Conservation (phyloP, 2,888 invertebrate genomes). For the Salpingus planirostris region DNA sequence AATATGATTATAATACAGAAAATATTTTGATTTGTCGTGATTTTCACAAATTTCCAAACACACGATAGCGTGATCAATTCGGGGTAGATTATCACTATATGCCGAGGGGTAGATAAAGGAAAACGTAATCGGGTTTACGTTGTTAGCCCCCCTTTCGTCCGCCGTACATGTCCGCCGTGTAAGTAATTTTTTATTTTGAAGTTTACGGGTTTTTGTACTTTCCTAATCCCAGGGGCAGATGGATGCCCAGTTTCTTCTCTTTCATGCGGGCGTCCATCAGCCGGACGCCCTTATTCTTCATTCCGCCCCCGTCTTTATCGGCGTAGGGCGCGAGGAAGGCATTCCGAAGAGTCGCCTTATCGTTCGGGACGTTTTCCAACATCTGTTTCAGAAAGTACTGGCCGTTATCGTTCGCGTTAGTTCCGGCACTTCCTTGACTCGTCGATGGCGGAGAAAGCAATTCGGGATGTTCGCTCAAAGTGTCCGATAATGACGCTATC, state of each 20-base stretch:
- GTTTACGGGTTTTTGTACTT: constrained; percentile 26
- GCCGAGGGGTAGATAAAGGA: too few species aligned
- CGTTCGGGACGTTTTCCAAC: constrained; percentile 43
- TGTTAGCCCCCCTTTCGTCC: too few species aligned
- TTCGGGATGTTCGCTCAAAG: constrained; percentile 64
- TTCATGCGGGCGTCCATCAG: constrained; percentile 26
- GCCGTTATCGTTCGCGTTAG: constrained; percentile 20
- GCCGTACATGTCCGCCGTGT: too few species aligned
- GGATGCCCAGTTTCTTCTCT: constrained; percentile 33
- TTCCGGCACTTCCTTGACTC: not conserved
- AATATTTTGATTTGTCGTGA: too few species aligned
- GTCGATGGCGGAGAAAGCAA: constrained; percentile 37
- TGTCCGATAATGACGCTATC: constrained; percentile 64
- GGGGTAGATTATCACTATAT: too few species aligned
- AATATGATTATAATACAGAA: too few species aligned
- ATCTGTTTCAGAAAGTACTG: constrained; percentile 45
- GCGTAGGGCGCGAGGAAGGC: constrained; percentile 44
- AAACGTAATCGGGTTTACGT: too few species aligned
- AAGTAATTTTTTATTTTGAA: too few species aligned
- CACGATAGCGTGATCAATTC: too few species aligned
- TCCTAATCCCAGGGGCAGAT: constrained; percentile 21
- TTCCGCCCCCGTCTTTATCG: constrained; percentile 43
- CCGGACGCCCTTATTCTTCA: too few species aligned
- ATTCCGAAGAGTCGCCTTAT: too few species aligned
- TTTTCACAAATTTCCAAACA: too few species aligned